Evolutionary conservation across 2,113 vertebrate genomes (phyloP).

Genomic region (Mastomys coucha): DNA sequence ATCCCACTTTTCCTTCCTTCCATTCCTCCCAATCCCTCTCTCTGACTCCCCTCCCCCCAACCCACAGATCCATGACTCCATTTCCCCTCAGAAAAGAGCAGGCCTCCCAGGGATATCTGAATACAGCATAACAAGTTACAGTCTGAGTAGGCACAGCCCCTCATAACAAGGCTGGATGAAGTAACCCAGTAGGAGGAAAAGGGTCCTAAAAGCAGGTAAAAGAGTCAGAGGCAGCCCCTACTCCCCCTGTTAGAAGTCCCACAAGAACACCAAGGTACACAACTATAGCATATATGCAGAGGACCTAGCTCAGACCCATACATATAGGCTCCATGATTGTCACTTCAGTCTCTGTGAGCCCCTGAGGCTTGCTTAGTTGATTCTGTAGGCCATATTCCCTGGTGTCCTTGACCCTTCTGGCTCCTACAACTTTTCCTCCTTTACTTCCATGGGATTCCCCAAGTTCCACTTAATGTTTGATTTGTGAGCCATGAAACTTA

Average conservation of each 20-base stretch:
- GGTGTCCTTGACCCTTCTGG: not conserved
- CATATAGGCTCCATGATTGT: not conserved
- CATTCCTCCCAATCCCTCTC: not conserved
- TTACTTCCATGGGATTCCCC: not conserved
- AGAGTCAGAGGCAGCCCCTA: not conserved
- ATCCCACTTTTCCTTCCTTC: not conserved
- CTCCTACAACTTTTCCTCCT: not conserved
- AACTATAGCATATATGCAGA: not conserved
- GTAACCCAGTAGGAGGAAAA: not conserved
- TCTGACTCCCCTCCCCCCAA: rapidly evolving
- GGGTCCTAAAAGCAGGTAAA: not conserved
- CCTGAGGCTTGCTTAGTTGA: not conserved
- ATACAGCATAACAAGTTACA: not conserved
- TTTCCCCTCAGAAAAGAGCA: not conserved
- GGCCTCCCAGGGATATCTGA: not conserved
- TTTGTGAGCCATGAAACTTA: not conserved
- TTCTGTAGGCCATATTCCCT: not conserved
- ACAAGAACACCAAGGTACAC: not conserved
- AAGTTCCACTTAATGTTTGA: not conserved
- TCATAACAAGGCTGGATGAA: not conserved
- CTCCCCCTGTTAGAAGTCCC: not conserved
- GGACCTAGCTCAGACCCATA: not conserved
- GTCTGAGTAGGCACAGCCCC: not conserved
- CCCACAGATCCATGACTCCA: not conserved
- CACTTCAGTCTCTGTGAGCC: not conserved